phyloP scores from a whole-genome alignment of 2,797 vertebrate species.

The Loris lydekkerianus region DNA sequence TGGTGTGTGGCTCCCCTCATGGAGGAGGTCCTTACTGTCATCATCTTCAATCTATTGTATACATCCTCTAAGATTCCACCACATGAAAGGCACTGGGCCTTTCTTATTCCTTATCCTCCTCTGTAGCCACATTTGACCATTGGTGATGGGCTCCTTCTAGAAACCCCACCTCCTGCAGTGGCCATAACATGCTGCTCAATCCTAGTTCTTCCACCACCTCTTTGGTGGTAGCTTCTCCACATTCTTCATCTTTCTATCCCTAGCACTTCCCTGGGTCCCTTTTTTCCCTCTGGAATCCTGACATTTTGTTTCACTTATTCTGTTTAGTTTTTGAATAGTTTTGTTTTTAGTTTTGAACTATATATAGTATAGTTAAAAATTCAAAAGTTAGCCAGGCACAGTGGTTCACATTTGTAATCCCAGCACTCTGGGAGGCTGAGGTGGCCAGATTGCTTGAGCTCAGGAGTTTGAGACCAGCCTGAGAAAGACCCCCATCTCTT shows the following conservation, averaged over 20 bases:
- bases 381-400: background rate
- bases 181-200: background rate
- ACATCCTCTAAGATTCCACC: background rate
- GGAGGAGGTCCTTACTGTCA: background rate
- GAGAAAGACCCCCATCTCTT: too few relatives aligned
- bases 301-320: conserved; percentile 51
- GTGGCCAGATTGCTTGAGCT: too few relatives aligned
- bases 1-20: background rate
- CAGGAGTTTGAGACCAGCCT: too few relatives aligned
- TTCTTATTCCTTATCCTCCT: background rate
- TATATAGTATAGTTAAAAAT: background rate
- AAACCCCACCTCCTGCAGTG: background rate
- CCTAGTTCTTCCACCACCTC: background rate
- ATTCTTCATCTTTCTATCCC: background rate
- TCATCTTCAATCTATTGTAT: background rate
- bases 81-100: background rate
- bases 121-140: background rate
- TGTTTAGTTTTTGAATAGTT: conserved; percentile 15
- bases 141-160: background rate
- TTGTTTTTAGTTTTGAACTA: too few relatives aligned
- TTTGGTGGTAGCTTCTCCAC: background rate
- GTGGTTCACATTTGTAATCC: too few relatives aligned
- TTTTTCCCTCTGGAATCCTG: conserved; percentile 25
- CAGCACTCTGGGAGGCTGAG: too few relatives aligned
- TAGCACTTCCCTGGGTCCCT: background rate